A percentile compares a stretch with the other conserved stretches of the same genome.
These are phyloP conservation scores for Gila orcuttii DNA, from an alignment of 2,113 vertebrate genomes.

Conservation along the genomic window DNA sequence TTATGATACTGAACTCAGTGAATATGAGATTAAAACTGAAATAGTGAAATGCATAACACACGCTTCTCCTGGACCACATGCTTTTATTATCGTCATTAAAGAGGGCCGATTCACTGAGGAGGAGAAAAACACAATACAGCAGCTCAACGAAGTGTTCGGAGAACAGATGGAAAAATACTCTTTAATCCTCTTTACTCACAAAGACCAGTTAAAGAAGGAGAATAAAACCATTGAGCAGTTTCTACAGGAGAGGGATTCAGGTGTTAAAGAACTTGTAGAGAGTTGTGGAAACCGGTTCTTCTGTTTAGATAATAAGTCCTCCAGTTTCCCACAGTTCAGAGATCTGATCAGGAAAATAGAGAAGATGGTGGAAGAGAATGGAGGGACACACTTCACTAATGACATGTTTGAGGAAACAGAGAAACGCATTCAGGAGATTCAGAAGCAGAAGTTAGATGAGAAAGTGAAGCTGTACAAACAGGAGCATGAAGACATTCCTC, in stretches of 20 bases:
- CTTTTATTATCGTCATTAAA: no score
- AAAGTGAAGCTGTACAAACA: neutral
- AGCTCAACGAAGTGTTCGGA: no score
- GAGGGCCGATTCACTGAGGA: no score
- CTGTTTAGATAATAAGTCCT: neutral
- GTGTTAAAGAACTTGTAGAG: neutral
- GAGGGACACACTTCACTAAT: no score
- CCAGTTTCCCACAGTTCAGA: slow-evolving; percentile 22
- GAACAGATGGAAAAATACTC: no score
- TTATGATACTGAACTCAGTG: no score
- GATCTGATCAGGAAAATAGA: neutral
- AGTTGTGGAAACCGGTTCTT: slow-evolving; percentile 17
- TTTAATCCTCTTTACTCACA: no score
- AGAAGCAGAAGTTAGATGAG: slow-evolving; percentile 7
- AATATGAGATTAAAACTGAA: no score
- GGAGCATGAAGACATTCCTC: neutral
- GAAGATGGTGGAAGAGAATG: no score
- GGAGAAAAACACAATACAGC: neutral
- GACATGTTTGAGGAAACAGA: neutral
- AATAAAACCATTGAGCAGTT: slow-evolving; percentile 13
- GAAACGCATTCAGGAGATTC: neutral
- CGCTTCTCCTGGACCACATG: no score
- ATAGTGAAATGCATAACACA: no score
- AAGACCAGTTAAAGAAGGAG: neutral
- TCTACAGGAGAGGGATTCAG: neutral